These are phyloP conservation scores for Eonycteris spelaea DNA, from an alignment of 2,113 vertebrate genomes.

Conservation along the genomic window DNA sequence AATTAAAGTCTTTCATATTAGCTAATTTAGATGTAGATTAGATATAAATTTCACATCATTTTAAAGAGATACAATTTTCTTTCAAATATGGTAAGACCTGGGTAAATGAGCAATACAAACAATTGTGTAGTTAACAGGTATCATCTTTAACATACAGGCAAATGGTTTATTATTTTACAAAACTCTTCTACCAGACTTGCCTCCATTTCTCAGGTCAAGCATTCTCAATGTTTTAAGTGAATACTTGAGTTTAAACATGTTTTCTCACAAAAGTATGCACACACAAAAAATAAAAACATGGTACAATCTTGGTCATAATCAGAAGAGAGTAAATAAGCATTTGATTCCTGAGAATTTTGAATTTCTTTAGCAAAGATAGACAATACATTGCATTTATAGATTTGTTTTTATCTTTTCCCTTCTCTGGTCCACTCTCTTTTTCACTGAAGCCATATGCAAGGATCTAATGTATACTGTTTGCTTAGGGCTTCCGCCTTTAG, in stretches of 20 bases:
- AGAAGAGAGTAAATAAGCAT: background rate
- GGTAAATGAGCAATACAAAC: background rate
- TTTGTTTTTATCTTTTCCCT: background rate
- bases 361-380: background rate
- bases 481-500: background rate
- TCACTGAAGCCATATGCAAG: background rate
- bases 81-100: background rate
- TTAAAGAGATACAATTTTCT: background rate
- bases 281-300: background rate
- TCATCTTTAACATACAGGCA: background rate
- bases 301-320: background rate
- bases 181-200: background rate
- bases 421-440: background rate
- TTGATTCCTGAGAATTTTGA: background rate
- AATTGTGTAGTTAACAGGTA: background rate
- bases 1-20: constrained; percentile 22
- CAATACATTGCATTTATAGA: background rate
- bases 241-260: background rate
- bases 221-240: background rate
- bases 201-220: background rate
- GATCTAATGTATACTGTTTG: background rate
- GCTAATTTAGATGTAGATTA: constrained; percentile 31
- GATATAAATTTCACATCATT: background rate
- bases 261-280: background rate
- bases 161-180: background rate